Percentiles rank a stretch among this genome's conserved stretches.
Evolutionary conservation across 2,888 invertebrate genomes (phyloP).

Genomic region (Conus canariensis): DNA sequence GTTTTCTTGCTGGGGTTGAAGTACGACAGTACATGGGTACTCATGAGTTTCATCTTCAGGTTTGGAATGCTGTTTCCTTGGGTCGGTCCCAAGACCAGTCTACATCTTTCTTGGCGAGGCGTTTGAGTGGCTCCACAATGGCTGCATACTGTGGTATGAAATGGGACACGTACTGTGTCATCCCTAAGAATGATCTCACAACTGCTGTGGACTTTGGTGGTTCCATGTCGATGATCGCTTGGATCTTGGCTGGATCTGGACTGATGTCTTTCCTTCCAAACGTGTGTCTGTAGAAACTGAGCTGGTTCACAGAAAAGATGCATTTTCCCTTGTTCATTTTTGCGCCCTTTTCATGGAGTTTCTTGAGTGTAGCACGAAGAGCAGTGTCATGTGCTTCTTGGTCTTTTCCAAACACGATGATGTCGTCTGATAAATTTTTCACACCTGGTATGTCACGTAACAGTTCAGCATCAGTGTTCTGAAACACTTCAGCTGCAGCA

Average conservation of each 20-base stretch:
- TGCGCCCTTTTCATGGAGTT: not conserved
- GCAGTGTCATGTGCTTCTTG: not conserved
- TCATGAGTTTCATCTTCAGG: conserved; percentile 49
- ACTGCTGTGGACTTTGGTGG: not conserved
- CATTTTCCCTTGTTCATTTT: not conserved
- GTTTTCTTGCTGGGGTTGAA: conserved; percentile 56
- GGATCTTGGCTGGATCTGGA: not conserved
- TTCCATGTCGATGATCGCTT: not conserved
- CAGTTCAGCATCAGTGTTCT: conserved; percentile 75
- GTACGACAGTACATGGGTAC: conserved; percentile 50
- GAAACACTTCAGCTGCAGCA: conserved; percentile 79
- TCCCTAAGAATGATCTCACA: not conserved
- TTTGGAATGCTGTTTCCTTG: conserved; percentile 50
- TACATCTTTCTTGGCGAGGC: conserved; percentile 31
- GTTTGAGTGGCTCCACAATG: not conserved
- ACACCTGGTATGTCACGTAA: conserved; percentile 71
- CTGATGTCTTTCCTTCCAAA: not conserved
- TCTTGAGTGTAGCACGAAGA: not conserved
- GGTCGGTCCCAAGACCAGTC: conserved; percentile 46
- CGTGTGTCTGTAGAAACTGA: not conserved
- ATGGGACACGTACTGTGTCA: not conserved
- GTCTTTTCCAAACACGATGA: conserved; percentile 46
- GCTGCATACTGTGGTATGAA: too few relatives aligned
- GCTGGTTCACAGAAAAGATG: conserved; percentile 31
- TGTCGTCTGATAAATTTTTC: conserved; percentile 61